Conservation (phyloP, 2,888 invertebrate genomes). For the Lagria hirta region DNA sequence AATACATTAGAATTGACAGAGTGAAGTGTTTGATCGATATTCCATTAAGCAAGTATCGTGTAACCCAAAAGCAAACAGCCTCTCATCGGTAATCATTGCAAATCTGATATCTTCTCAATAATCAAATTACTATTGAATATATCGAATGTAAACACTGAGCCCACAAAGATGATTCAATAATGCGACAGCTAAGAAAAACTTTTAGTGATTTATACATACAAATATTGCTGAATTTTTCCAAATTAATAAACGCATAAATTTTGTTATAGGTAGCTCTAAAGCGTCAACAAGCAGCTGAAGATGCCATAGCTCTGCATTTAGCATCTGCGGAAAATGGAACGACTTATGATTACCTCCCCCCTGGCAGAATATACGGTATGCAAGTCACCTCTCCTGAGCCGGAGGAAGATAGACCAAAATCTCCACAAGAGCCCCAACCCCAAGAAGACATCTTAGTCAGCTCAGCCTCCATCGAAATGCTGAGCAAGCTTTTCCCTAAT, state of each 20-base stretch:
- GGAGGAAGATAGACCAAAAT: constrained; percentile 34
- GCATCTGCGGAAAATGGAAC: constrained; percentile 82
- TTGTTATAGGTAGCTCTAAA: constrained; percentile 82
- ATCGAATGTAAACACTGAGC: too few relatives aligned
- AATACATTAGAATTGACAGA: too few relatives aligned
- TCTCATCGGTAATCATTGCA: constrained; percentile 39
- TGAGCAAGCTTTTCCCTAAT: constrained; percentile 86
- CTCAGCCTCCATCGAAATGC: constrained; percentile 77
- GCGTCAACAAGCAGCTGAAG: constrained; percentile 95
- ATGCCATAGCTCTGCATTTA: constrained; percentile 90
- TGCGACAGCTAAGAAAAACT: too few relatives aligned
- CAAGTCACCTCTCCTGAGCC: constrained; percentile 74
- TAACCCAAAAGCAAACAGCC: constrained; percentile 43
- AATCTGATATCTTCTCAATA: constrained; percentile 34
- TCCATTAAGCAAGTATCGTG: constrained; percentile 50
- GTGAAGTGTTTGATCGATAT: constrained; percentile 50
- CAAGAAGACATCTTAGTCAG: constrained; percentile 58
- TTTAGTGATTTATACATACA: too few relatives aligned
- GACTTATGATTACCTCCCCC: constrained; percentile 73
- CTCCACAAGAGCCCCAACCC: constrained; percentile 13
- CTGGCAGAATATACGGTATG: constrained; percentile 90
- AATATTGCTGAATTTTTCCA: constrained; percentile 1
- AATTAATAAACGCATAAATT: too few relatives aligned
- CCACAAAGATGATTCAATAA: too few relatives aligned
- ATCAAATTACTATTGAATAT: constrained; percentile 10